phyloP scores from a whole-genome alignment of 2,888 invertebrate species.

The Drosophila sordidapex region DNA sequence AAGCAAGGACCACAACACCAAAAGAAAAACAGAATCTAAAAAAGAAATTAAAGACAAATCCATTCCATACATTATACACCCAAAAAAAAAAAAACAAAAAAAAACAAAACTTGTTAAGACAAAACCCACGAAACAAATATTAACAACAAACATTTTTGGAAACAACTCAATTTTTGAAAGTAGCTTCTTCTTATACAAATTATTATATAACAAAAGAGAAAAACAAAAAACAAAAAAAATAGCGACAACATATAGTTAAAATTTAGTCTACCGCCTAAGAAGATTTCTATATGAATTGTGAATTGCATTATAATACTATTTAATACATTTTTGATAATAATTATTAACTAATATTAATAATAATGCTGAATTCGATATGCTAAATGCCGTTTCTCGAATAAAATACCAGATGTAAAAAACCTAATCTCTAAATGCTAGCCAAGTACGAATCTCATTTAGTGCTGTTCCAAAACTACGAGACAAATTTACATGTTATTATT shows the following conservation, averaged over 20 bases:
- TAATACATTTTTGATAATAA: conserved; percentile 21
- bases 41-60: not conserved
- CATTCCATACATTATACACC: conserved; percentile 15
- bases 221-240: conserved; percentile 9
- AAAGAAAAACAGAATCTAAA: conserved; percentile 23
- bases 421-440: conserved; percentile 37
- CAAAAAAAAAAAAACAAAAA: not conserved
- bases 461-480: conserved; percentile 52
- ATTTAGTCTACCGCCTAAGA: conserved; percentile 56
- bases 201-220: conserved; percentile 13
- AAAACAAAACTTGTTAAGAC: conserved; percentile 8
- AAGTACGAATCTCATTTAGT: conserved; percentile 66
- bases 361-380: conserved; percentile 34
- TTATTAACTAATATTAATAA: conserved; percentile 22
- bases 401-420: conserved; percentile 18
- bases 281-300: conserved; percentile 46
- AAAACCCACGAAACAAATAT: conserved; percentile 10
- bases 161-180: conserved; percentile 44
- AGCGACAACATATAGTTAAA: conserved; percentile 16
- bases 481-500: conserved; percentile 66
- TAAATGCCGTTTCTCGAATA: conserved; percentile 37
- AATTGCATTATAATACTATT: conserved; percentile 53
- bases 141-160: conserved; percentile 44
- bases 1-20: conserved; percentile 48
- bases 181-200: conserved; percentile 50